Percentiles rank a stretch among this genome's conserved stretches.
Conservation (phyloP, 2,113 vertebrate genomes). For the Grammomys dolichurus region DNA sequence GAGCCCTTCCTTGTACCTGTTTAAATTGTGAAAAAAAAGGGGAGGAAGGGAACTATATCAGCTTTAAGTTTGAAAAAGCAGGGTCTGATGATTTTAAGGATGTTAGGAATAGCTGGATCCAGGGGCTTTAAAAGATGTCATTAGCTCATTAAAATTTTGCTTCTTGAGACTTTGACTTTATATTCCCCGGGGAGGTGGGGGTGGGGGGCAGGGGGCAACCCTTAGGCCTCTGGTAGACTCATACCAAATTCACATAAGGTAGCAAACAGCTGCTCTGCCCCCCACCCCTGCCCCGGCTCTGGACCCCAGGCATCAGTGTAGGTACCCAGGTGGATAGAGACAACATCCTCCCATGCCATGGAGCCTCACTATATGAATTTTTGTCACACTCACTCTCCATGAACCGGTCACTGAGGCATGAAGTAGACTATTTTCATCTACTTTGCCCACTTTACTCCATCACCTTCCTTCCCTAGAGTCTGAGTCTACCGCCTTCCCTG, state of each 20-base stretch:
- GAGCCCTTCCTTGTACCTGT: not conserved
- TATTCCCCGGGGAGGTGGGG: not conserved
- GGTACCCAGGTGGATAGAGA: not conserved
- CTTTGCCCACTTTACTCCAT: not conserved
- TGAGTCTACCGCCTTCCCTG: not conserved
- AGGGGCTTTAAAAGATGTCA: not conserved
- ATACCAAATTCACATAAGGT: not conserved
- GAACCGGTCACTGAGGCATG: not conserved
- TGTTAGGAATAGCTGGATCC: slow-evolving; percentile 17
- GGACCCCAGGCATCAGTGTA: not conserved
- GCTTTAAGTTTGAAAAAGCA: slow-evolving; percentile 30
- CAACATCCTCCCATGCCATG: not conserved
- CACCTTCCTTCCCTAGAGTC: not conserved
- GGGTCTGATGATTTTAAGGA: not conserved
- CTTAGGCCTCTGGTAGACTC: not conserved
- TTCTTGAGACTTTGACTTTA: slow-evolving; percentile 16
- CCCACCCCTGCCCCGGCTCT: too few species aligned
- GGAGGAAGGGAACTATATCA: not conserved
- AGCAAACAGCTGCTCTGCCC: slow-evolving; percentile 2
- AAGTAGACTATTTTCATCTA: slow-evolving; percentile 12
- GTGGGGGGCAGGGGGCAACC: too few species aligned
- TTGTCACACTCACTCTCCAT: not conserved
- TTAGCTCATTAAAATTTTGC: not conserved
- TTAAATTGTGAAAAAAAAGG: not conserved
- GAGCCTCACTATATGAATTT: not conserved